Evolutionary conservation across 2,113 vertebrate genomes (phyloP), one percentile per base, ranked within the genome.

Genomic region (Sinocyclocheilus maitianheensis): DNA sequence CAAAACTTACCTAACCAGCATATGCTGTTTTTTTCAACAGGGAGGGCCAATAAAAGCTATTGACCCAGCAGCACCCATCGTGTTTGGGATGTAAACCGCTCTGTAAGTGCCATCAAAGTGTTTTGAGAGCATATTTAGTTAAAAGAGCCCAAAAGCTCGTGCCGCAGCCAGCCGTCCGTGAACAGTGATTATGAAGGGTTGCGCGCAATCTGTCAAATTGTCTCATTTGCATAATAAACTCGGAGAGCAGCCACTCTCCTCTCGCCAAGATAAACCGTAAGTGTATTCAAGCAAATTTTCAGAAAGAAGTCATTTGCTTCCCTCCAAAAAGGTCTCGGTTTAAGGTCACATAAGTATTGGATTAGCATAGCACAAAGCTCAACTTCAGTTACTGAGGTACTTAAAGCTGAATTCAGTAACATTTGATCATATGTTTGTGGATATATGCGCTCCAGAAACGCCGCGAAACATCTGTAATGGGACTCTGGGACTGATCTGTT

Each of bases 221-320:
- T 80, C 69, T 87, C 67, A 87, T 81, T 84, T 87, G 77, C 82
- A 80, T 80, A 77, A 80, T 51, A 37, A 81, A 87, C 79, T 81
- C 60, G 4, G 62, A 65, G 79, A 81, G 79, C 62, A 67, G 62
- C 34, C 79, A 81, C 62, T 81, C 43, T 77, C 55, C 79, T 60
- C 85, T 53, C 51, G 58, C 77, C 13, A 20, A 80, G 77, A 74
- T 78, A 81, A 87, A 87, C 77, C 75, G 20, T 51, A 75, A 81
- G 62, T 63, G 65, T 84, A 83, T 67, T 72, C 53, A 79, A 77
- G 62, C 43, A 65, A 79, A 79, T 84, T 24, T 18, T 84, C 76
- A 53, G 26, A 77, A 77, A 67, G 26, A 85, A 81, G 24, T 67
- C 62, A 81, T 81, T 67, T 67, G 60, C 62, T 20, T 30, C 43